Base-by-base conservation (phyloP, 2,888 invertebrate species). In the Nymphalis polychloros region DNA sequence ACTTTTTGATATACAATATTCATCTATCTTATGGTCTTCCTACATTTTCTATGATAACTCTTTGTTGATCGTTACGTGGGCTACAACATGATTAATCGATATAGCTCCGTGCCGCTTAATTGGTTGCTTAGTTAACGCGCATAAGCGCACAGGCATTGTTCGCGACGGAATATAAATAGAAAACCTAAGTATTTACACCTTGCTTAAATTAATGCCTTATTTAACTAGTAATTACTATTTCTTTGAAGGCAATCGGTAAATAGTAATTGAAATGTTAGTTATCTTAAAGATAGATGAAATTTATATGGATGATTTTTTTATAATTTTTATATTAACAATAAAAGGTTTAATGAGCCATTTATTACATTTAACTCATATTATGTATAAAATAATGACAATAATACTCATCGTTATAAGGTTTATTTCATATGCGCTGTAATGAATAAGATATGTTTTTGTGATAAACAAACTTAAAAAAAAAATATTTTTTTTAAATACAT, bases 41-140 rank as follows among this genome's bases (percentile, higher is more conserved):
- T 80, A 84, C 73, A 77, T 77, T 78, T 76, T 75, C 79, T 81
- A 82, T 82, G 80, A 82, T 81, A 83, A 77, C 81, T 79, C 83
- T 81, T 82, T 84, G 89, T 82, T 86, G 88, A 88, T 79, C 81
- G 80, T 80, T 74, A 85, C 86, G 90, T 91, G 87, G 90, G 90
- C 76, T 72, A 72, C 77, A 72, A 80, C 80, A 84, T 90, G 90
- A 91, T 90, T 87, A 88, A 90, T 89, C 81, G 84, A 81, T 83
- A 85, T 82, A 76, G 81, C 83, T 81, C 81, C 83, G 79, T 84
- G 80, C 80, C 81, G 77, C 81, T 88, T 89, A 89, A 89, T 90
- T 90, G 83, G 84, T 89, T 90, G 83, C 84, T 88, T 84, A 83
- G 83, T 82, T 84, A 82, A 74, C 70, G 72, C 73, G 55, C 70